These are phyloP conservation scores for Latrodectus hesperus DNA, from an alignment of 2,888 invertebrate species.

Conservation along the genomic window DNA sequence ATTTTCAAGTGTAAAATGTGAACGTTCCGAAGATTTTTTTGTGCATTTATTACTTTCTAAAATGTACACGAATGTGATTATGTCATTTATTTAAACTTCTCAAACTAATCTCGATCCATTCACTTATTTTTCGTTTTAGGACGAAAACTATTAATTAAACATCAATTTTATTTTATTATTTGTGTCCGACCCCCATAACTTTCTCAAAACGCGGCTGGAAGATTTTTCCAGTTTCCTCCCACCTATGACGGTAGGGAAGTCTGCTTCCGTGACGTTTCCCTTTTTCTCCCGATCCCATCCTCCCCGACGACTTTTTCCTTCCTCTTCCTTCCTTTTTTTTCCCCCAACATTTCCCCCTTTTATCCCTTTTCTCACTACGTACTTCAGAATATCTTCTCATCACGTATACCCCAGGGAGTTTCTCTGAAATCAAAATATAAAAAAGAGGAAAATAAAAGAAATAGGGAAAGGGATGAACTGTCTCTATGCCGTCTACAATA, in stretches of 20 bases:
- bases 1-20: no score
- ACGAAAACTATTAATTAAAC: no score
- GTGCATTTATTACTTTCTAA: no score
- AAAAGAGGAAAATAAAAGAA: conserved; percentile 22
- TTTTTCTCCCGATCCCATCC: conserved; percentile 2
- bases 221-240: conserved; percentile 58
- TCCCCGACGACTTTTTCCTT: not conserved
- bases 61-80: no score
- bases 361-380: not conserved
- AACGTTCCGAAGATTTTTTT: no score
- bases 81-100: no score
- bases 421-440: conserved; percentile 14
- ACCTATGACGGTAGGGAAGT: conserved; percentile 22
- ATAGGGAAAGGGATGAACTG: conserved; percentile 10
- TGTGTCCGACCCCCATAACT: conserved; percentile 18
- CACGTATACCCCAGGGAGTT: conserved; percentile 58
- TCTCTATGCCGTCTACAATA: conserved; percentile 39
- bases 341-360: not conserved
- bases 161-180: not conserved
- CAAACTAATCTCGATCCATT: no score
- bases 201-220: conserved; percentile 3
- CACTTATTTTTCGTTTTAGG: no score
- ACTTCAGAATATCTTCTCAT: conserved; percentile 67
- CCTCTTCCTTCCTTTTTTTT: conserved; percentile 36
- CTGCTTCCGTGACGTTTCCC: conserved; percentile 49